Evolutionary conservation across 92 coral and sea anemone species (phyloP).

Genomic region (Siderastrea siderea): DNA sequence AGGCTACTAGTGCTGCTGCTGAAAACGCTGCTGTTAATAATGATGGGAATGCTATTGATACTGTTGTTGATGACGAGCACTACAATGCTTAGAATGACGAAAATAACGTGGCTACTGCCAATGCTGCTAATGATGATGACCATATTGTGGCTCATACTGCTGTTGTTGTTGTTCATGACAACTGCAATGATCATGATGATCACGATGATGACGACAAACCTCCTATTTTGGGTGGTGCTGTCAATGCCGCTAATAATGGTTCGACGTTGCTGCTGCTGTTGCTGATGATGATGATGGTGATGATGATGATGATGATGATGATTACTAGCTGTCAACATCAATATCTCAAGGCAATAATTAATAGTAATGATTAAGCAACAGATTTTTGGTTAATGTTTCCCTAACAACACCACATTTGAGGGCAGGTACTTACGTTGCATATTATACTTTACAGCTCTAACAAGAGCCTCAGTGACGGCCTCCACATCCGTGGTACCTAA

Average conservation of each 20-base stretch:
- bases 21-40: too few species aligned
- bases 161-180: too few species aligned
- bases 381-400: background rate
- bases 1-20: too few species aligned
- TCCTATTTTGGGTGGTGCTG: background rate
- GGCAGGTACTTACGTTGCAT: constrained; percentile 81
- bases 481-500: constrained; percentile 86
- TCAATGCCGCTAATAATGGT: background rate
- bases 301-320: background rate
- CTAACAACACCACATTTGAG: background rate
- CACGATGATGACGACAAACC: too few species aligned
- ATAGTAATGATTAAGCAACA: background rate
- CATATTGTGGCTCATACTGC: too few species aligned
- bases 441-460: constrained; percentile 81
- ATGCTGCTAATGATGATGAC: too few species aligned
- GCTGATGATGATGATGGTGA: background rate
- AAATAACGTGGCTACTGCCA: too few species aligned
- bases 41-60: too few species aligned
- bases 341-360: too few species aligned
- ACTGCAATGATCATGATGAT: too few species aligned
- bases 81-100: too few species aligned
- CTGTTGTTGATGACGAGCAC: too few species aligned
- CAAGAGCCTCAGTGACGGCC: constrained; percentile 85
- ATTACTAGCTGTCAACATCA: background rate
- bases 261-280: background rate